Evolutionary conservation across 2,113 vertebrate genomes (phyloP), one percentile per base, ranked within the genome.

Genomic region (Accipiter cooperii): DNA sequence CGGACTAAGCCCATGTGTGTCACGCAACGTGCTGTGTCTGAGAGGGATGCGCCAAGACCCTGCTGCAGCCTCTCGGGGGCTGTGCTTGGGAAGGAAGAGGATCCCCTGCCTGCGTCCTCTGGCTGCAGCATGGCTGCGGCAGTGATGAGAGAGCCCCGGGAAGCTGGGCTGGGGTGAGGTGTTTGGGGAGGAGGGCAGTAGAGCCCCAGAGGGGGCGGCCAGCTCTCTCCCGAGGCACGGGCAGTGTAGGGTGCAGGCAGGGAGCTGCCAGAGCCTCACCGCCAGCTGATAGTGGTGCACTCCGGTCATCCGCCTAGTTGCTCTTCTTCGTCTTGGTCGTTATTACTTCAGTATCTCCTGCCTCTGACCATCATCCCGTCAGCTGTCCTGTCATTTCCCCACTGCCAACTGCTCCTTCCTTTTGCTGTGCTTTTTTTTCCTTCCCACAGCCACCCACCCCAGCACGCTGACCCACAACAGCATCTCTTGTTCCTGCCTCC

Each of bases 1-100:
- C 12, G 2, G 9, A 2, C 15, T 8, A 40, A 49, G 31, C 55
- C 25, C 9, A 0, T 0, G 0, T 5, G 9, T 5, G 1, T 3
- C 12, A 2, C 7, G 5, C 5, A 4, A 7, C 2, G 10, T 51
- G 38, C 42, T 63, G 52, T 26, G 31, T 16, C 21, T 7, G 9
- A 47, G 40, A 25, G 12, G 24, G 42, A 13, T 7, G 5, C 1
- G 4, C 2, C 0, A 2, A 17, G 28, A 4, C 19, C 12, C 19
- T 24, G 42, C 8, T 2, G 5, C n/a, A 21, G 49, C 29, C 31
- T 51, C 29, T 21, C 8, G 4, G 22, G 34, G 16, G 7, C 63
- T 64, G 68, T 25, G 16, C 13, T 38, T 49, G 12, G 10, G 33
- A 40, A 73, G n/a, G 24, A 1, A 29, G 13, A 75, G 25, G 9